Base-by-base conservation (phyloP, 2,888 invertebrate genomes). In the Masnerella sp. region DNA sequence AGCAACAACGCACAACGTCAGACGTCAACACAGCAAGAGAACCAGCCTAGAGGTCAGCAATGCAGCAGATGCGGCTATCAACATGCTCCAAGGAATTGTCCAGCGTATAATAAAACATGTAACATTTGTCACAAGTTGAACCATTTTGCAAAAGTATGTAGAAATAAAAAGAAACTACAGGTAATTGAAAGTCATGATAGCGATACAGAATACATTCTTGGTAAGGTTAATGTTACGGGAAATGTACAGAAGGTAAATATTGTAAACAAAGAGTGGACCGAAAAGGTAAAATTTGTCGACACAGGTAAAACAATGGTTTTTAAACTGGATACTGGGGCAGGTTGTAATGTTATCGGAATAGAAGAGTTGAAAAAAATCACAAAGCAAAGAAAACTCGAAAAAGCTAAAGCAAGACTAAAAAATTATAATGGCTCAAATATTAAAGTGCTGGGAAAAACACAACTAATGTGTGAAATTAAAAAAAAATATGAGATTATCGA, bases 51-150 rank as follows among this genome's bases (percentile, higher is more conserved):
- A 8, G 8, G 38, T 15, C 38, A 17, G 5, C 38, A 32, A 15
- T 76, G 74, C 36, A 58, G 20, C 22, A 59, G 45, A 58, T 76
- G 75, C 14, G 74, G 74, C n/a, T 51, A 67, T 5, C 5, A 34
- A 14, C 75, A 75, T 30, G 32, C 25, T 11, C 45, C 22, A 7
- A 0, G 20, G 5, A 20, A 28, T 0, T 76, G 76, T 32, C 67
- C 73, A 30, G 77, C 76, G 5, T 58, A 62, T 18, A 54, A 58
- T 4, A 70, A 76, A 32, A 20, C 14, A 9, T 75, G 76, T 52
- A 58, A 36, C 5, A 32, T n/a, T 5, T 76, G 78, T 52, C 36
- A 20, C 1, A 54, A 65, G 40, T 5, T 8, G 4, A 54, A 54
- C 3, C 61, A 61, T 30, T 69, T 69, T 11, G 61, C 54, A 1